Base-by-base conservation (phyloP, 2,888 invertebrate species). In the Folsomia candida region DNA sequence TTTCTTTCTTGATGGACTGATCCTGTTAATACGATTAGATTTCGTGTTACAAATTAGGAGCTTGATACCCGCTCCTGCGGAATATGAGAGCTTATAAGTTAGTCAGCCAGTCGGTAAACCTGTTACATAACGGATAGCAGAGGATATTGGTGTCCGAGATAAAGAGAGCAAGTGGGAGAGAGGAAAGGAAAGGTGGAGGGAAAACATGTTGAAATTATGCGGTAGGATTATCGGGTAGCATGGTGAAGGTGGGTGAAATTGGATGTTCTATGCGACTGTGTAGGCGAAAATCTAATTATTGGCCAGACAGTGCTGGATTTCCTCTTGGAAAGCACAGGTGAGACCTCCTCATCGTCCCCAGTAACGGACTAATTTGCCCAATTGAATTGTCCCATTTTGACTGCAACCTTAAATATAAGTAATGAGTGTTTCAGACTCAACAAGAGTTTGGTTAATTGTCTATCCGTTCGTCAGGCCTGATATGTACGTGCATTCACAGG, bases 321-420 rank as follows among this genome's bases (percentile, higher is more conserved):
- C 37, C 37, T 37, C 14, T 14, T 9, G 37, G 37, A 9, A 37
- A 37, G 37, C 37, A 4, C 37, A 37, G 37, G 37, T 37, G 37
- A 37, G 37, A 37, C 37, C 37, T 37, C 37, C 37, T 9, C 37
- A 37, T 14, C 14, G 37, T n/a, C n/a, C n/a, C n/a, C 37, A 37
- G 37, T 37, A 37, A 37, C 37, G 14, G 37, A 37, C 37, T 37
- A 59, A 25, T 59, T 59, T 59, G 57, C 22, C 59, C 59, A 59
- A 59, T 59, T 59, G 59, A 59, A 59, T 59, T 24, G 59, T 14
- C 14, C 59, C 59, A 24, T 59, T 57, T 20, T 57, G 57, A 37
- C 37, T 37, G 14, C 37, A 4, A 37, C 6, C 37, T n/a, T n/a
- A n/a, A n/a, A n/a, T 9, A 37, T 14, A 9, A 37, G 37, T 14